These are phyloP conservation scores for Artibeus jamaicensis DNA, from an alignment of 2,797 vertebrate species.

Conservation along the genomic window DNA sequence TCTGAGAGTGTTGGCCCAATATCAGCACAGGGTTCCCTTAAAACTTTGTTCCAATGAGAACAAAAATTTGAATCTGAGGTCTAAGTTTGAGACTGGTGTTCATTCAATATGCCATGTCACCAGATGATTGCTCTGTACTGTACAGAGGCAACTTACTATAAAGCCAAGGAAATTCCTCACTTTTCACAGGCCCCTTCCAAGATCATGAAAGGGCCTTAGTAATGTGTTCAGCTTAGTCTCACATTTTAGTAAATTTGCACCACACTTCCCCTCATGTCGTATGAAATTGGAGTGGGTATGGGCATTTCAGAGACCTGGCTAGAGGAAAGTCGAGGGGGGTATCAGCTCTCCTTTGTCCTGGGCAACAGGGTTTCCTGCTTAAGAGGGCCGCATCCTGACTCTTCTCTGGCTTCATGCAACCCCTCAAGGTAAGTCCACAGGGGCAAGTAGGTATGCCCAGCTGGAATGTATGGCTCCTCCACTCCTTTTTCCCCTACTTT, in stretches of 20 bases:
- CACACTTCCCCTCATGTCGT: not conserved
- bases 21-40: not conserved
- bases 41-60: not conserved
- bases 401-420: not conserved
- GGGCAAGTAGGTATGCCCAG: not conserved
- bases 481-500: not conserved
- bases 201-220: not conserved
- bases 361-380: not conserved
- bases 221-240: not conserved
- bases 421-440: not conserved
- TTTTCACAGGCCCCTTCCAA: not conserved
- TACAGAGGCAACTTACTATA: not conserved
- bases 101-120: not conserved
- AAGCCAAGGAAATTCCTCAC: not conserved
- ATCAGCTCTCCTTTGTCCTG: not conserved
- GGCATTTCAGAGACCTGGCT: not conserved
- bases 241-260: not conserved
- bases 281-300: not conserved
- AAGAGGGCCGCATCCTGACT: not conserved
- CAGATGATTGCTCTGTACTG: too few relatives aligned
- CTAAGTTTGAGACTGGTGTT: not conserved
- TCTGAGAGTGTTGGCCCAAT: not conserved
- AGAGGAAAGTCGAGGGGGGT: not conserved
- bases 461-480: not conserved
- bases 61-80: not conserved